Conservation (phyloP, 2,113 vertebrate genomes). For the Scomber colias region DNA sequence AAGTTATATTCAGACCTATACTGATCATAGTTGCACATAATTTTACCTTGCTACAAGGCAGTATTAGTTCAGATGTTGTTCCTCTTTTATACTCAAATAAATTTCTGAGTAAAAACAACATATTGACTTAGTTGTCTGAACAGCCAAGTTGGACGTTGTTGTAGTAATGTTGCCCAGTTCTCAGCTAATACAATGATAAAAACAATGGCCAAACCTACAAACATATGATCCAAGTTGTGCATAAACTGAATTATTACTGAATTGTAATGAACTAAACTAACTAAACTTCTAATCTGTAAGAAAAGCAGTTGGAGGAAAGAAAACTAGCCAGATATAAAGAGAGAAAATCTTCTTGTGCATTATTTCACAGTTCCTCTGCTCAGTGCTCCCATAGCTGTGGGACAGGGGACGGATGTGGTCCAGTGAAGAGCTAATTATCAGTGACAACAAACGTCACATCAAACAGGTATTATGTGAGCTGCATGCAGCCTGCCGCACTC, state of each 20-base stretch:
- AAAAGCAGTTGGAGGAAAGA: conserved; percentile 13
- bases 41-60: too few species aligned
- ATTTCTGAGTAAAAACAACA: neutral
- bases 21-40: too few species aligned
- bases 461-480: conserved; percentile 63
- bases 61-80: neutral
- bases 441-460: conserved; percentile 77
- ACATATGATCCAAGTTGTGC: conserved; percentile 10
- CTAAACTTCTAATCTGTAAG: conserved; percentile 7
- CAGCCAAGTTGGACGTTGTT: neutral
- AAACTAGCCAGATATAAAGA: conserved; percentile 39
- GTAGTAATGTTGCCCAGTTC: neutral
- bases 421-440: conserved; percentile 74
- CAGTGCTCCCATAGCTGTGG: conserved; percentile 47
- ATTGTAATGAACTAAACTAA: neutral
- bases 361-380: conserved; percentile 53
- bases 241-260: conserved; percentile 10
- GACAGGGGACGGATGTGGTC: conserved; percentile 50
- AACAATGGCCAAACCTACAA: neutral
- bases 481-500: conserved; percentile 34
- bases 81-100: neutral
- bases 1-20: too few species aligned
- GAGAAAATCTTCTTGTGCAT: conserved; percentile 42
- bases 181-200: neutral
- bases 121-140: neutral